phyloP scores from a whole-genome alignment of 2,888 invertebrate genomes.

The Ctenicera cuprea region DNA sequence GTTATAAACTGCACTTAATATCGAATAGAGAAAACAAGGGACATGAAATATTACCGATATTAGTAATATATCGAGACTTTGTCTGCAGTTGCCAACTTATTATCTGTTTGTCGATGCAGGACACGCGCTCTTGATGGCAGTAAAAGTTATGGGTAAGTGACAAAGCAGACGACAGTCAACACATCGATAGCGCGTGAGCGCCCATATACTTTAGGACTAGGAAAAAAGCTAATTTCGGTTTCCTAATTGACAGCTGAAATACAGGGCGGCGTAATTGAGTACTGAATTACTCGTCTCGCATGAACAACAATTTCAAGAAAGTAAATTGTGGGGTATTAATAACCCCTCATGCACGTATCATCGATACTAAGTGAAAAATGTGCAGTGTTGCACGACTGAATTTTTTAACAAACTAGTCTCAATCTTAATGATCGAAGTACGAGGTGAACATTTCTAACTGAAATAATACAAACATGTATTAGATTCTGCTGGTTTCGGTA shows the following conservation, averaged over 20 bases:
- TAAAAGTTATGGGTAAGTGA: conserved; percentile 67
- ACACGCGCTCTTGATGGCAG: conserved; percentile 64
- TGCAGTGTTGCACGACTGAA: background rate
- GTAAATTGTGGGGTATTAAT: conserved; percentile 17
- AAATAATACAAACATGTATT: no score
- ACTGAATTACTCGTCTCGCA: conserved; percentile 41
- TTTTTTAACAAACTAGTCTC: background rate
- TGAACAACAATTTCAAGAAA: conserved; percentile 26
- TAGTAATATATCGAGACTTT: conserved; percentile 61
- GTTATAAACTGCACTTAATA: conserved; percentile 53
- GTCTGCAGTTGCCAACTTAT: conserved; percentile 62
- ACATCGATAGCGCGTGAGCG: conserved; percentile 63
- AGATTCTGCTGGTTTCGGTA: no score
- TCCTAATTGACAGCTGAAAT: conserved; percentile 44
- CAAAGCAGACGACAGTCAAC: conserved; percentile 65
- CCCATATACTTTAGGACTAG: conserved; percentile 49
- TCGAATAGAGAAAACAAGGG: conserved; percentile 42
- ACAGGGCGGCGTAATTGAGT: conserved; percentile 38
- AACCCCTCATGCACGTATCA: background rate
- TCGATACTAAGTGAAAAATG: background rate
- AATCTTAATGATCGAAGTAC: no score
- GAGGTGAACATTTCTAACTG: no score
- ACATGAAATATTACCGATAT: conserved; percentile 60
- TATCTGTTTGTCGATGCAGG: conserved; percentile 64
- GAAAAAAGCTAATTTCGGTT: conserved; percentile 40